phyloP scores from a whole-genome alignment of 2,888 invertebrate species.

The Noctuana brunneofusca region DNA sequence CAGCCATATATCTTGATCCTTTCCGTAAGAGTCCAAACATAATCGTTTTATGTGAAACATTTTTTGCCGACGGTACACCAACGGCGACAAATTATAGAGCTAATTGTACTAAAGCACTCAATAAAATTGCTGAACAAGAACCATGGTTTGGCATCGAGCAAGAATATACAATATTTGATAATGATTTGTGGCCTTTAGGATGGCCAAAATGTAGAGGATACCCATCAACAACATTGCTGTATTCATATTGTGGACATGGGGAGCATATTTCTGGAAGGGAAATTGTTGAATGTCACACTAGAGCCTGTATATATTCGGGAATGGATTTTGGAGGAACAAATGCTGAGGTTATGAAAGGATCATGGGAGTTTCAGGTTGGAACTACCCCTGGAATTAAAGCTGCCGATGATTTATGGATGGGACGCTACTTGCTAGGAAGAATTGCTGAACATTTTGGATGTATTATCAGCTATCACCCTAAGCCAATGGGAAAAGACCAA shows the following conservation, averaged over 20 bases:
- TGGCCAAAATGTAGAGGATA: conserved; percentile 97
- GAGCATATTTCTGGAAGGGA: conserved; percentile 96
- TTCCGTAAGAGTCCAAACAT: conserved; percentile 93
- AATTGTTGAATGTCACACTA: conserved; percentile 94
- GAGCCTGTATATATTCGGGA: conserved; percentile 95
- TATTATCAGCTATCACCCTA: conserved; percentile 87
- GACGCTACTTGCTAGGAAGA: conserved; percentile 90
- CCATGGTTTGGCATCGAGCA: conserved; percentile 97
- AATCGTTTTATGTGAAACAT: conserved; percentile 94
- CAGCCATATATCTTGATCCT: conserved; percentile 95
- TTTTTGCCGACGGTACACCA: conserved; percentile 87
- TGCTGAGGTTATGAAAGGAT: conserved; percentile 99
- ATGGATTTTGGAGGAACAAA: conserved; percentile 95
- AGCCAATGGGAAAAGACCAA: conserved; percentile 92
- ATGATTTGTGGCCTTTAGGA: conserved; percentile 92
- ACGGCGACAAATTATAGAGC: conserved; percentile 88
- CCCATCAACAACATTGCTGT: conserved; percentile 91
- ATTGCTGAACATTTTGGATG: conserved; percentile 93
- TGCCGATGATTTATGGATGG: conserved; percentile 94
- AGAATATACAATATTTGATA: conserved; percentile 93
- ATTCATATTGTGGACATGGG: conserved; percentile 95
- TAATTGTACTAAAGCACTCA: conserved; percentile 84
- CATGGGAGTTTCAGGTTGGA: conserved; percentile 96
- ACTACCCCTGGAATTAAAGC: conserved; percentile 92
- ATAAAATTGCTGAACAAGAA: conserved; percentile 80